Percentiles rank a stretch among this genome's conserved stretches.
These are phyloP conservation scores for Sarcophaga carnaria DNA, from an alignment of 2,888 invertebrate genomes.

Conservation along the genomic window DNA sequence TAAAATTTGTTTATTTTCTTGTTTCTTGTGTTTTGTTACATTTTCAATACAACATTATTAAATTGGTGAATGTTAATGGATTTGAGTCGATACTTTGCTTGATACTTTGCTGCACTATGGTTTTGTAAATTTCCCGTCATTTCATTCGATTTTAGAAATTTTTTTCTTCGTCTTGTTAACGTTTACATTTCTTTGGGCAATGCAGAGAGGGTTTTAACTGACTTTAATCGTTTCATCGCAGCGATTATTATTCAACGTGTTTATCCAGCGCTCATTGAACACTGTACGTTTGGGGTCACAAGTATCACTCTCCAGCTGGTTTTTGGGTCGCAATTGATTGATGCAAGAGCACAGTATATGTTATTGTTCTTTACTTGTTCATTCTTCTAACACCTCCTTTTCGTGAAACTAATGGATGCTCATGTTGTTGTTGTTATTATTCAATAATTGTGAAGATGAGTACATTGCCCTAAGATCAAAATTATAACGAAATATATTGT, in stretches of 20 bases:
- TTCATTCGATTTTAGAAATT: slow-evolving; percentile 12
- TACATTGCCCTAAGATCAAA: slow-evolving; percentile 33
- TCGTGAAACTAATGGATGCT: too few species aligned
- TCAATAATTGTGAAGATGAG: slow-evolving; percentile 35
- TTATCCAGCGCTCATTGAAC: slow-evolving; percentile 43
- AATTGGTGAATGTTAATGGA: slow-evolving; percentile 4
- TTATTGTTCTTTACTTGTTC: not conserved
- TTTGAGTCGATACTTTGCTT: not conserved
- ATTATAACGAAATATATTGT: slow-evolving; percentile 6
- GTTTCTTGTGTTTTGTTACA: too few species aligned
- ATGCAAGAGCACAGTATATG: slow-evolving; percentile 48
- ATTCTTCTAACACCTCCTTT: not conserved
- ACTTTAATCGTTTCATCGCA: slow-evolving; percentile 44
- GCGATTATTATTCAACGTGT: slow-evolving; percentile 47
- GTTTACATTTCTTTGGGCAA: slow-evolving; percentile 7
- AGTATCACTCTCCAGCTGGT: slow-evolving; percentile 56
- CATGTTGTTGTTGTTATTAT: slow-evolving; percentile 7
- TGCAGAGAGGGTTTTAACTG: slow-evolving; percentile 2
- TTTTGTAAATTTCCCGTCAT: slow-evolving; percentile 29
- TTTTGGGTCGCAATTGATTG: slow-evolving; percentile 48
- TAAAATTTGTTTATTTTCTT: too few species aligned
- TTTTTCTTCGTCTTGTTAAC: not conserved
- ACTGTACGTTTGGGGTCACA: slow-evolving; percentile 55
- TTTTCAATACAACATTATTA: not conserved
- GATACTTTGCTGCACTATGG: slow-evolving; percentile 1